phyloP scores from a whole-genome alignment of 2,888 invertebrate species.

The Heliconius ethilla region DNA sequence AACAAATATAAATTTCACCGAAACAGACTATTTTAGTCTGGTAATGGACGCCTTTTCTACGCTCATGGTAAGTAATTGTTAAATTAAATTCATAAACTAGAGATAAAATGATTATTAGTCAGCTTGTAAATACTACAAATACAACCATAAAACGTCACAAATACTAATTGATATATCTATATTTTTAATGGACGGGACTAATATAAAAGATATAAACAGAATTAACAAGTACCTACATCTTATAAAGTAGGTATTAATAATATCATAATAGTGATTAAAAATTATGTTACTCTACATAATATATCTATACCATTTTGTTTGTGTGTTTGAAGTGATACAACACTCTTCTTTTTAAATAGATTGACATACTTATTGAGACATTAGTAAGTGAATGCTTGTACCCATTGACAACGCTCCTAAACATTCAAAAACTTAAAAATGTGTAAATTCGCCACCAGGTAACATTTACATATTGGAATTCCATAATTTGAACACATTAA shows the following conservation, averaged over 20 bases:
- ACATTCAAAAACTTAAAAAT: too few species aligned
- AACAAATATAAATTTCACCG: too few species aligned
- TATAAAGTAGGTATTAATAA: not conserved
- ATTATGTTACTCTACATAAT: not conserved
- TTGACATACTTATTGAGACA: not conserved
- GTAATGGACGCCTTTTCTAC: not conserved
- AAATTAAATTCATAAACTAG: not conserved
- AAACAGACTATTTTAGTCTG: too few species aligned
- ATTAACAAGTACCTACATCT: not conserved
- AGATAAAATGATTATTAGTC: not conserved
- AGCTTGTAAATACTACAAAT: not conserved
- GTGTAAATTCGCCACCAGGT: too few species aligned
- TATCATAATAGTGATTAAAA: conserved; percentile 2
- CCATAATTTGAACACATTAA: too few species aligned
- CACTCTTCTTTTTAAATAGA: not conserved
- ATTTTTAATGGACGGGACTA: not conserved
- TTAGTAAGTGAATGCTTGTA: not conserved
- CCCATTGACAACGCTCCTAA: not conserved
- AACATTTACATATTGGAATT: too few species aligned
- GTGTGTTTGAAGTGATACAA: not conserved
- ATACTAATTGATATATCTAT: not conserved
- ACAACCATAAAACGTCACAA: not conserved
- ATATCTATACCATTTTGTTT: not conserved
- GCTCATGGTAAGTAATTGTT: not conserved
- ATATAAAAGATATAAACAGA: not conserved